These are phyloP conservation scores for Acanthurus lineatus DNA, from an alignment of 2,797 vertebrate species.

Conservation along the genomic window DNA sequence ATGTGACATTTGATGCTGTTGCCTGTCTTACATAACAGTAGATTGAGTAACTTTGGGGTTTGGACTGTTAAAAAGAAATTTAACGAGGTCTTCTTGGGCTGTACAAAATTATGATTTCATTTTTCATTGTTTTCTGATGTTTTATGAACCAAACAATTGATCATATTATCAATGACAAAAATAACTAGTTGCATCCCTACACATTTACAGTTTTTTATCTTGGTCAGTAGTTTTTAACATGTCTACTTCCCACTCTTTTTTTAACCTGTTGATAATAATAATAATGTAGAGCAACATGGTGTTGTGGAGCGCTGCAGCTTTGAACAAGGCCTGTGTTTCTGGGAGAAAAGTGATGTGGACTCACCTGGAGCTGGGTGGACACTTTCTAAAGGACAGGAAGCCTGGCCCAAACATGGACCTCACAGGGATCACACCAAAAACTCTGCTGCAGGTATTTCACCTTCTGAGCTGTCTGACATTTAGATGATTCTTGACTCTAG, in stretches of 20 bases:
- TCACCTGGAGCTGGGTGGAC: constrained; percentile 74
- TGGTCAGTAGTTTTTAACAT: not conserved
- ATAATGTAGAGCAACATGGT: constrained; percentile 63
- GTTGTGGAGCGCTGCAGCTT: constrained; percentile 82
- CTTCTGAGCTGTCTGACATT: not conserved
- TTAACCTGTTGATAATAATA: not conserved
- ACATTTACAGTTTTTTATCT: not conserved
- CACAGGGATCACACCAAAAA: constrained; percentile 85
- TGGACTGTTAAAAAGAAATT: not conserved
- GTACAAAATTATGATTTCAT: not conserved
- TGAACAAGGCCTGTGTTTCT: constrained; percentile 83
- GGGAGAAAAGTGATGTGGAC: constrained; percentile 71
- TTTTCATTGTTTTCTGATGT: no score
- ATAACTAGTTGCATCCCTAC: no score
- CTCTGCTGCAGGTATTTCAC: constrained; percentile 79
- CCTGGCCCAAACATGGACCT: constrained; percentile 76
- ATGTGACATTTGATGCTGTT: not conserved
- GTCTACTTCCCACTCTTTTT: not conserved
- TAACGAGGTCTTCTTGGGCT: no score
- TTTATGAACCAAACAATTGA: not conserved
- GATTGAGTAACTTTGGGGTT: not conserved
- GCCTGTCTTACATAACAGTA: not conserved
- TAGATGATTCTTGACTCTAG: not conserved
- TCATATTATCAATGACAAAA: not conserved
- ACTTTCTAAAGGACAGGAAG: constrained; percentile 59